phyloP scores from a whole-genome alignment of 2,888 invertebrate species.

The Microdon myrmicae region DNA sequence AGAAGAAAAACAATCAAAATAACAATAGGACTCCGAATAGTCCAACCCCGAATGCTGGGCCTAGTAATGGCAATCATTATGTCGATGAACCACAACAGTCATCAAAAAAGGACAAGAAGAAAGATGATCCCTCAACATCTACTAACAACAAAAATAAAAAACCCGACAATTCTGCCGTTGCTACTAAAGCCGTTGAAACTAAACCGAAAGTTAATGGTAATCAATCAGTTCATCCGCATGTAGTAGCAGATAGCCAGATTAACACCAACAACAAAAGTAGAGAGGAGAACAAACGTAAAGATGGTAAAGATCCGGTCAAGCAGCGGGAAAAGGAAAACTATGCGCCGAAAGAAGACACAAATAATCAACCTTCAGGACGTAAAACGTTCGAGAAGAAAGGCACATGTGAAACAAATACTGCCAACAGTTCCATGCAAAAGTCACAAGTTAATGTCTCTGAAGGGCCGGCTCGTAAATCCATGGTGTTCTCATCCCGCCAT shows the following conservation, averaged over 20 bases:
- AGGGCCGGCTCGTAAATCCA: conserved; percentile 69
- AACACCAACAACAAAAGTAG: conserved; percentile 20
- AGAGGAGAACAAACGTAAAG: conserved; percentile 38
- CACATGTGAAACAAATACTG: conserved; percentile 30
- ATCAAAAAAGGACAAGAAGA: conserved; percentile 53
- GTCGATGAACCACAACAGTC: conserved; percentile 31
- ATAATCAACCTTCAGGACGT: conserved; percentile 53
- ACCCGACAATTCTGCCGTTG: conserved; percentile 34
- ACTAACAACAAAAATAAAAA: conserved; percentile 48
- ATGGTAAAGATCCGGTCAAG: conserved; percentile 57
- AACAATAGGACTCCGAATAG: conserved; percentile 46
- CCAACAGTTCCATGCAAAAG: conserved; percentile 44
- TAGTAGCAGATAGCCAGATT: conserved; percentile 40
- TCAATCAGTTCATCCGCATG: conserved; percentile 31
- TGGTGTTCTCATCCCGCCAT: conserved; percentile 78
- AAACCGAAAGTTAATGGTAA: conserved; percentile 29
- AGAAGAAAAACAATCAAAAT: conserved; percentile 57
- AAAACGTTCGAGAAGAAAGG: conserved; percentile 37
- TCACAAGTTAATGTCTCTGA: conserved; percentile 29
- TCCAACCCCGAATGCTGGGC: conserved; percentile 32
- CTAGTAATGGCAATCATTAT: conserved; percentile 21
- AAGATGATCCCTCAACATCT: conserved; percentile 35
- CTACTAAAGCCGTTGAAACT: conserved; percentile 30
- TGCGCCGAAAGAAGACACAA: conserved; percentile 58
- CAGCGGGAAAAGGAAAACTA: conserved; percentile 66